phyloP scores from a whole-genome alignment of 2,888 invertebrate species.

The Mesoligia furuncula region DNA sequence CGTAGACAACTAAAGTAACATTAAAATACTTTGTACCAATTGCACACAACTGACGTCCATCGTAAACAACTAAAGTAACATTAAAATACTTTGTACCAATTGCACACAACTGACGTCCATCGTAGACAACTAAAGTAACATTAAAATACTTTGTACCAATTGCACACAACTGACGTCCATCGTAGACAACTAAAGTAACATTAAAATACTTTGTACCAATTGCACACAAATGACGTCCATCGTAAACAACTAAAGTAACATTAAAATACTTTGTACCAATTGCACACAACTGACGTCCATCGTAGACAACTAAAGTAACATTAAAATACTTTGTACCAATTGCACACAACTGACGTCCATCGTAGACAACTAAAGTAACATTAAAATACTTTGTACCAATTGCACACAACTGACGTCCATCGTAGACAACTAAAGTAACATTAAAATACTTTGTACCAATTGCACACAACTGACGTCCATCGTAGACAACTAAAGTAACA shows the following conservation, averaged over 20 bases:
- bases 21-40: background rate
- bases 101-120: background rate
- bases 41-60: background rate
- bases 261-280: background rate
- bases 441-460: background rate
- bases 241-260: background rate
- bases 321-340: background rate
- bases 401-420: background rate
- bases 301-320: background rate
- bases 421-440: background rate
- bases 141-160: background rate
- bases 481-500: background rate
- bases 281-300: background rate
- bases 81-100: background rate
- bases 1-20: background rate
- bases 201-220: background rate
- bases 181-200: background rate
- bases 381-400: background rate
- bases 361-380: background rate
- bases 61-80: background rate
- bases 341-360: background rate
- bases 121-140: background rate
- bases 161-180: background rate
- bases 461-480: background rate
- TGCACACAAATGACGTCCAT: background rate